Evolutionary conservation across 2,113 vertebrate genomes (phyloP), one percentile per base, ranked within the genome.

Genomic region (Meles meles): DNA sequence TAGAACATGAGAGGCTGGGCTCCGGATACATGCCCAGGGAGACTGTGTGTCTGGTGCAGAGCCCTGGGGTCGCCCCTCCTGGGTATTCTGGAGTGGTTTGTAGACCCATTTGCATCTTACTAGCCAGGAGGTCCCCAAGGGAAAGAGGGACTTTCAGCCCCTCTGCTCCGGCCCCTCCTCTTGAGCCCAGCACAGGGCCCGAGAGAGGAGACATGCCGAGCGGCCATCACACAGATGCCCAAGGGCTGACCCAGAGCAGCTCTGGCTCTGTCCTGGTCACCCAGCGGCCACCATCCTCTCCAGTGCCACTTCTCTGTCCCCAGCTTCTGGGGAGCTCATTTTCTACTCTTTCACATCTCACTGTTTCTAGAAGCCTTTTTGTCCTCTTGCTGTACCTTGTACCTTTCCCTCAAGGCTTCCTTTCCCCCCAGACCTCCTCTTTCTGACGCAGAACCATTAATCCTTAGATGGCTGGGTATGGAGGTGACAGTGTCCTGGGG

Each of bases 191-290:
- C 29, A 42, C 31, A 42, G 12, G 23, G 23, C 39, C 74, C 1
- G 14, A 17, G 25, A 37, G 27, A 29, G 39, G 17, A 10, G 63
- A 25, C 63, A 9, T 7, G 4, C 18, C 1, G 18, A 49, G 34
- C 2, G 2, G 12, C 3, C 20, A 9, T 17, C 2, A 31, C 23
- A 1, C 7, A 57, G 37, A 63, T 29, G 2, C 37, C 29, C 7
- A 1, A 8, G 23, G 4, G 29, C 57, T 10, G 10, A 52, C 31
- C 15, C 31, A 49, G 61, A 11, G 83, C 37, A 67, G 61, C 34
- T 72, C 18, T 20, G 4, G 11, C 6, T 2, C 74, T 49, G 25
- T 52, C 47, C 34, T 69, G 5, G 14, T 71, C 80, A 49, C 95
- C 18, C 21, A 37, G 14, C 14, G 44, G 29, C 61, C 27, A 44